A percentile compares a stretch with the other conserved stretches of the same genome.
Conservation (phyloP, 2,113 vertebrate genomes). For the Scytalopus superciliaris region DNA sequence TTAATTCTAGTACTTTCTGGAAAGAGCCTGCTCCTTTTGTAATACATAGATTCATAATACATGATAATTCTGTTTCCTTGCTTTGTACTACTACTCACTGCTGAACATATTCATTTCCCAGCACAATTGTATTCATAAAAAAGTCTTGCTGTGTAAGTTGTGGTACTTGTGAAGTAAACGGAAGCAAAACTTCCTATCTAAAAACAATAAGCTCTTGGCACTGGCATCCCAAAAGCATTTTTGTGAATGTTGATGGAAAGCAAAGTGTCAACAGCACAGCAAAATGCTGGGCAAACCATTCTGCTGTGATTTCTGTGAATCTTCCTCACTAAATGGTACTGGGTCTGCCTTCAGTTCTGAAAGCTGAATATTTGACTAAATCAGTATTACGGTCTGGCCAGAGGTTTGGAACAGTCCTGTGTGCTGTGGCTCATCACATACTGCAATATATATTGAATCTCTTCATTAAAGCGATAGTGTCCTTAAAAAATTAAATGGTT, state of each 20-base stretch:
- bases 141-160: not conserved
- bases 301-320: not conserved
- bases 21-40: not conserved
- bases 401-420: not conserved
- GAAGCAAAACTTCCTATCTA: constrained; percentile 8
- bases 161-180: not conserved
- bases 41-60: not conserved
- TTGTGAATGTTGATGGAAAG: constrained; percentile 30
- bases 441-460: not conserved
- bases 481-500: not conserved
- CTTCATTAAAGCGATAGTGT: not conserved
- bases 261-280: constrained; percentile 3
- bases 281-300: not conserved
- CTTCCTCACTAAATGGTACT: not conserved
- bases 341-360: not conserved
- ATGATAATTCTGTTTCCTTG: not conserved
- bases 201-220: constrained; percentile 47
- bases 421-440: not conserved
- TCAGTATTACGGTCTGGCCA: not conserved
- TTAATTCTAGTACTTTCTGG: not conserved
- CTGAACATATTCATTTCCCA: constrained; percentile 32
- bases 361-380: not conserved
- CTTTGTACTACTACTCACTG: not conserved
- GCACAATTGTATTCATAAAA: not conserved
- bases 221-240: not conserved